Conservation (phyloP, 2,797 vertebrate genomes). For the Sebastes kiyomatsui region DNA sequence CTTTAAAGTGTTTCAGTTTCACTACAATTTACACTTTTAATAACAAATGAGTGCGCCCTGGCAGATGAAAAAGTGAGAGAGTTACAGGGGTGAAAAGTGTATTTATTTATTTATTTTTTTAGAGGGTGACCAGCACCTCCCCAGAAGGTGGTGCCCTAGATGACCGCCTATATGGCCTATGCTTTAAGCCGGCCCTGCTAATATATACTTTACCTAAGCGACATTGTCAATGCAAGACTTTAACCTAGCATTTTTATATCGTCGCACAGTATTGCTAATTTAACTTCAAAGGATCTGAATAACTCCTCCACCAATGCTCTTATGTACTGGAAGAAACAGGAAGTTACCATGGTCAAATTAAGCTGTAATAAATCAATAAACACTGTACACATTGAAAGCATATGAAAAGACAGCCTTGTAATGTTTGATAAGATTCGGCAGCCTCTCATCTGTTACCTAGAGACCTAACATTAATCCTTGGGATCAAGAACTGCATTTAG, state of each 20-base stretch:
- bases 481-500: not conserved
- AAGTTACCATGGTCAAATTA: not conserved
- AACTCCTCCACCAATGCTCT: not conserved
- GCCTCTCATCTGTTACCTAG: constrained; percentile 1
- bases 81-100: no score
- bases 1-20: no score
- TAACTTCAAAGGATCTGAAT: not conserved
- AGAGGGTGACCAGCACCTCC: no score
- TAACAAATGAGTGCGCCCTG: no score
- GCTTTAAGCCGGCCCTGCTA: no score
- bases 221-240: not conserved
- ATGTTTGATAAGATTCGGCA: not conserved
- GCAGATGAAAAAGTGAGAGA: no score
- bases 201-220: not conserved
- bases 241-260: not conserved
- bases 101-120: no score
- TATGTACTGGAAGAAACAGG: not conserved
- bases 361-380: constrained; percentile 4
- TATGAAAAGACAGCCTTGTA: not conserved
- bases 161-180: no score
- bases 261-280: not conserved
- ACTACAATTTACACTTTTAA: no score
- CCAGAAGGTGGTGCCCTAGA: no score
- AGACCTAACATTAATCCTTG: not conserved
- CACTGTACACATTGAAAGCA: not conserved